Evolutionary conservation across 1,140 invertebrate genomes (phyloP).

Genomic region (Capitella teleta): DNA sequence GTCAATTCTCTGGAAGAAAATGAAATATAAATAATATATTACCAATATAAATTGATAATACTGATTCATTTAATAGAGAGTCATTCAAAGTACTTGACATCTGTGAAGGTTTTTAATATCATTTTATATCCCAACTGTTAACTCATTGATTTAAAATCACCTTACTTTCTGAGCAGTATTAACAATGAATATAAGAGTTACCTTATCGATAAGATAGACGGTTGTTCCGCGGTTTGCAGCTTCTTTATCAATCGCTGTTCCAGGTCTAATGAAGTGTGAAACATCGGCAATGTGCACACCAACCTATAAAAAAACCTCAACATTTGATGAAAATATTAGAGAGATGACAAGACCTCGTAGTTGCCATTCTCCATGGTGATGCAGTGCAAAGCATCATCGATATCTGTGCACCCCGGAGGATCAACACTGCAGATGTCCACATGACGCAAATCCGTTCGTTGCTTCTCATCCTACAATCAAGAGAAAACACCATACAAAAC

Average conservation of each 20-base stretch:
- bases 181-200: conserved; percentile 16
- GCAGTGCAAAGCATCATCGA: conserved; percentile 96
- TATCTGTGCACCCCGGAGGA: conserved; percentile 97
- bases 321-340: not conserved
- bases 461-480: not conserved
- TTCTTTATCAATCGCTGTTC: conserved; percentile 39
- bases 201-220: conserved; percentile 42
- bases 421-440: conserved; percentile 91
- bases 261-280: conserved; percentile 41
- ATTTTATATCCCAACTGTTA: too few relatives aligned
- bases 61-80: too few relatives aligned
- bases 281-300: conserved; percentile 46
- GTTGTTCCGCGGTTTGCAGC: conserved; percentile 40
- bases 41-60: not conserved
- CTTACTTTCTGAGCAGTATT: too few relatives aligned
- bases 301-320: conserved; percentile 22
- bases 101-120: too few relatives aligned
- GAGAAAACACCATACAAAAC: not conserved
- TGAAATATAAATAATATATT: conserved; percentile 2
- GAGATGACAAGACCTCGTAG: conserved; percentile 53
- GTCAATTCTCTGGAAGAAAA: conserved; percentile 41
- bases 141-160: too few relatives aligned
- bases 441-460: conserved; percentile 62
- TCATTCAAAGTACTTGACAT: too few relatives aligned
- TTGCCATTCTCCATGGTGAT: conserved; percentile 61